Evolutionary conservation across 2,797 vertebrate species (phyloP).

Genomic region (Alca torda): DNA sequence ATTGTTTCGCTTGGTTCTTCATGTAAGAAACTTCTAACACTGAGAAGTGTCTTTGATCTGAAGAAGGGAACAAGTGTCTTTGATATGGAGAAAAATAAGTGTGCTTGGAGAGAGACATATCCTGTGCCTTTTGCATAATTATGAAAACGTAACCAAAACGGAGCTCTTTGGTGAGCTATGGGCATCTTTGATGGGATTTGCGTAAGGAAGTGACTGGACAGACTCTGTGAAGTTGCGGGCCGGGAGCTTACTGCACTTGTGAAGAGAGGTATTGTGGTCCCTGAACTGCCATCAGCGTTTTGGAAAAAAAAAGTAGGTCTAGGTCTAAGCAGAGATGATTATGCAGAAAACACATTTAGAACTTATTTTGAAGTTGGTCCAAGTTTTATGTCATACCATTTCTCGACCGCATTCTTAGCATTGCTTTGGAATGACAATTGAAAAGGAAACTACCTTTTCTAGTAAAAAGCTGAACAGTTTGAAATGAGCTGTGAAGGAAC

Average conservation of each 20-base stretch:
- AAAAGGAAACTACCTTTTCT: not conserved
- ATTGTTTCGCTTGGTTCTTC: constrained; percentile 5
- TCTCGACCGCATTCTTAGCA: not conserved
- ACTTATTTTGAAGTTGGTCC: not conserved
- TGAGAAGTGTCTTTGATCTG: constrained; percentile 17
- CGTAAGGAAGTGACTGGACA: not conserved
- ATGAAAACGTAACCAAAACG: not conserved
- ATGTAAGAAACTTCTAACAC: not conserved
- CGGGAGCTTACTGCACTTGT: not conserved
- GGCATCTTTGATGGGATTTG: not conserved
- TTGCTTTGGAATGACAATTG: not conserved
- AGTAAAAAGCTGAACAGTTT: not conserved
- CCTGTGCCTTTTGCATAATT: not conserved
- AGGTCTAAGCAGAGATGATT: not conserved
- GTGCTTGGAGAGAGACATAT: not conserved
- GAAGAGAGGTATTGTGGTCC: not conserved
- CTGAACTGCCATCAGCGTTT: not conserved
- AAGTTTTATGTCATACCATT: not conserved
- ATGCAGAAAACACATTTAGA: constrained; percentile 22
- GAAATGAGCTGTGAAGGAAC: not conserved
- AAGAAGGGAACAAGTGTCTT: constrained; percentile 16
- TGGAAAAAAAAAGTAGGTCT: not conserved
- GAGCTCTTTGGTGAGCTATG: not conserved
- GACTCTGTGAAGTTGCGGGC: not conserved
- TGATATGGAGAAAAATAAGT: not conserved